Evolutionary conservation across 1,140 invertebrate genomes (phyloP), one percentile per base, ranked within the genome.

Genomic region (Drosophila serrata): DNA sequence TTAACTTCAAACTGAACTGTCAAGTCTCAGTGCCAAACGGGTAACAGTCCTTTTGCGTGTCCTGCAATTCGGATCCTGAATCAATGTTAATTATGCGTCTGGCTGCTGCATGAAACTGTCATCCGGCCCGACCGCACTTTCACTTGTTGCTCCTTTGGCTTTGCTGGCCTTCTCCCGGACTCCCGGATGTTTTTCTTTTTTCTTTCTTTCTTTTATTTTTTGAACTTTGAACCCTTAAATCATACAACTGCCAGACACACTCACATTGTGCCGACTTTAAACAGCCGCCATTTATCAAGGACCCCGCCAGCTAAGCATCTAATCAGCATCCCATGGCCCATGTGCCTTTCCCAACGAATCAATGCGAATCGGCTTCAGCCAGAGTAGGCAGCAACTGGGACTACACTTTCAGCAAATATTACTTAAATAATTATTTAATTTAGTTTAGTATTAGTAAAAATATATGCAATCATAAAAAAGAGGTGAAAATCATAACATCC

Each of bases 211-310:
- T 55, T 22, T 53, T 1, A 9, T 22, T 37, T 22, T 35, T 17
- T 58, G 75, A 79, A 79, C 77, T 65, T 90, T 88, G 85, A 88
- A 85, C 77, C 61, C 76, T 51, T 88, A 88, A 87, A 88, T 69
- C 79, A 87, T 82, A 75, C 77, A 79, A 70, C 40, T 62, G 82
- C 64, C 69, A 72, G 69, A 78, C 82, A 42, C 48, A 75, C 57
- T 67, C 63, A 42, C 43, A 68, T 33, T 27, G 45, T 22, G 35
- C 46, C 53, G 4, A 58, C 58, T 72, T 75, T 45, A 80, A 78
- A 85, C 74, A 56, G 78, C 56, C 42, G 70, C 80, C 82, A 87
- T 88, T 82, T 87, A 87, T 87, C 82, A 84, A 69, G 43, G 35
- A 46, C 39, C 75, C 56, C 62, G 55, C 70, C 79, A 64, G 59